A percentile compares a stretch with the other conserved stretches of the same genome.
These are phyloP conservation scores for Darevskia nairensis DNA, from an alignment of 2,797 vertebrate species.

Conservation along the genomic window DNA sequence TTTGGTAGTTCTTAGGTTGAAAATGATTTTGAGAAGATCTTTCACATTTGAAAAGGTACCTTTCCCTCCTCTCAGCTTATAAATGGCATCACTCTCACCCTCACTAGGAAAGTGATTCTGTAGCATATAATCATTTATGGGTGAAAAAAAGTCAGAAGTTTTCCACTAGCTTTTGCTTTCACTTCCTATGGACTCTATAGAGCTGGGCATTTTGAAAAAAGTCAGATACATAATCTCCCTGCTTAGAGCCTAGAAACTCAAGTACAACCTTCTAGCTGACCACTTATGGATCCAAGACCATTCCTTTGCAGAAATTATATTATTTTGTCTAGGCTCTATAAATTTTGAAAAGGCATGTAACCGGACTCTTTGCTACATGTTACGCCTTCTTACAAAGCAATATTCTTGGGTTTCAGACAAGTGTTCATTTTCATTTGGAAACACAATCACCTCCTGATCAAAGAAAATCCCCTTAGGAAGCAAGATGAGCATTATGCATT, in stretches of 20 bases:
- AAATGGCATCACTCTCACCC: neutral
- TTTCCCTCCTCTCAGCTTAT: neutral
- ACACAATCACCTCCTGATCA: conserved; percentile 6
- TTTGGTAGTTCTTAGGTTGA: neutral
- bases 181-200: neutral
- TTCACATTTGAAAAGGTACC: neutral
- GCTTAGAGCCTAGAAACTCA: neutral
- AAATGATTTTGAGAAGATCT: neutral
- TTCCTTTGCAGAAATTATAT: neutral
- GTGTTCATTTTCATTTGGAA: neutral
- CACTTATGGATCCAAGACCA: neutral
- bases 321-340: neutral
- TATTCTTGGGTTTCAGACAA: neutral
- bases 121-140: neutral
- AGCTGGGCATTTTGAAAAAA: neutral
- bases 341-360: neutral
- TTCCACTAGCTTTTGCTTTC: neutral
- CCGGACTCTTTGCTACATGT: neutral
- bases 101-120: neutral
- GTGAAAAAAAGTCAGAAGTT: neutral
- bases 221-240: neutral
- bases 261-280: neutral
- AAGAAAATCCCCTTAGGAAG: neutral
- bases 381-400: neutral
- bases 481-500: conserved; percentile 18